phyloP scores from a whole-genome alignment of 2,113 vertebrate genomes.

The Apeltes quadracus region DNA sequence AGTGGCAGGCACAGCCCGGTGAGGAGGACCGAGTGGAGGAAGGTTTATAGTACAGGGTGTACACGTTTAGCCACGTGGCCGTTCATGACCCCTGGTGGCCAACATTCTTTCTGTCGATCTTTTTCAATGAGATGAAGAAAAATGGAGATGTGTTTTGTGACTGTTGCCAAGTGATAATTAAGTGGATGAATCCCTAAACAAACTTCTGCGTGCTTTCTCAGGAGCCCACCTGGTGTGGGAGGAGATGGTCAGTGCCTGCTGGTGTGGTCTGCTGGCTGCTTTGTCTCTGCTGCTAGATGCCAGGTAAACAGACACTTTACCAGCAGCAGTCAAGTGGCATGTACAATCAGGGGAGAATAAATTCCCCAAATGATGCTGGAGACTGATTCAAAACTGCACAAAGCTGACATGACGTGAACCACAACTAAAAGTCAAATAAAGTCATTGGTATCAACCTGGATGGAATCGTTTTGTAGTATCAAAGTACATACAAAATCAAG shows the following conservation, averaged over 20 bases:
- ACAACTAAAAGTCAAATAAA: too few relatives aligned
- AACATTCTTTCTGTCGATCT: not conserved
- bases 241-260: conserved; percentile 97
- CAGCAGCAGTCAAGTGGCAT: not conserved
- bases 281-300: conserved; percentile 95
- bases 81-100: conserved; percentile 32
- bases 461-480: not conserved
- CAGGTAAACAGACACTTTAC: conserved; percentile 81
- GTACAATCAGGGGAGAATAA: not conserved
- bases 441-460: not conserved
- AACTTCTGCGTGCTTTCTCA: conserved; percentile 56
- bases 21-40: conserved; percentile 34
- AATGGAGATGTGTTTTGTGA: not conserved
- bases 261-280: conserved; percentile 97
- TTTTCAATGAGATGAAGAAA: not conserved
- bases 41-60: not conserved
- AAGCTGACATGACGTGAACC: not conserved
- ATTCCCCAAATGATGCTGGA: not conserved
- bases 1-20: conserved; percentile 86
- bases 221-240: conserved; percentile 94
- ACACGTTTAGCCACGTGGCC: not conserved
- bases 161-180: not conserved
- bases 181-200: not conserved
- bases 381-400: not conserved
- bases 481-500: too few relatives aligned